Base-by-base conservation (phyloP, 2,797 vertebrate genomes). In the Hirundo rustica region DNA sequence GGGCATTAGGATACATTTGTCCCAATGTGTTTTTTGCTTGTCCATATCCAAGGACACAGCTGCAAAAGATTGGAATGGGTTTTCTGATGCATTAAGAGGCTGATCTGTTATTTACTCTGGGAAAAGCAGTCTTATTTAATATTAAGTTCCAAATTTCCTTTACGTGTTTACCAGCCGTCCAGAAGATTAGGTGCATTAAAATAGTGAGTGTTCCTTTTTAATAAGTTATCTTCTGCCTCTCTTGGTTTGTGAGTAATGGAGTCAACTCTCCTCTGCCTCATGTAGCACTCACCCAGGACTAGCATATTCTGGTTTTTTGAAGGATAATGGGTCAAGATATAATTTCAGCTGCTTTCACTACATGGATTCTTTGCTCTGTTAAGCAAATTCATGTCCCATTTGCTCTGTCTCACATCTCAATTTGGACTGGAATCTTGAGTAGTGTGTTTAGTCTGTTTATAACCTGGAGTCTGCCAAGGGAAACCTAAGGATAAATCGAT, bases 81-180 rank as follows among this genome's bases (percentile, higher is more conserved):
- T 94, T 97, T 73, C 53, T 23, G 8, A 11, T 74, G 75, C 53
- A 60, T 88, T 76, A 84, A 68, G 53, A 82, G 60, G 71, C 29
- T 57, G 83, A 77, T 80, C 51, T 89, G 32, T 91, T 96, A 88
- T 93, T 95, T 95, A 80, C 71, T 82, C 54, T 55, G 74, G 60
- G 54, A 95, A 80, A 25, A 76, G 53, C 65, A 60, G 50, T 88
- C 72, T 74, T 78, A 70, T 65, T 84, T 92, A 85, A 93, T 61
- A 73, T 65, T 83, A 79, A 83, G 88, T 81, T 68, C 73, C 38
- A 60, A 26, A 80, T 91, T 94, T 94, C 64, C 58, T 76, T 67
- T n/a, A 57, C 1, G 10, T 85, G 48, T 87, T 94, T 91, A 42
- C 38, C 21, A 60, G 21, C 47, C 3, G 0, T 44, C 44, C n/a